A percentile compares a stretch with the other conserved stretches of the same genome.
Evolutionary conservation across 2,113 vertebrate species (phyloP).

Genomic region (Alethe castanea): DNA sequence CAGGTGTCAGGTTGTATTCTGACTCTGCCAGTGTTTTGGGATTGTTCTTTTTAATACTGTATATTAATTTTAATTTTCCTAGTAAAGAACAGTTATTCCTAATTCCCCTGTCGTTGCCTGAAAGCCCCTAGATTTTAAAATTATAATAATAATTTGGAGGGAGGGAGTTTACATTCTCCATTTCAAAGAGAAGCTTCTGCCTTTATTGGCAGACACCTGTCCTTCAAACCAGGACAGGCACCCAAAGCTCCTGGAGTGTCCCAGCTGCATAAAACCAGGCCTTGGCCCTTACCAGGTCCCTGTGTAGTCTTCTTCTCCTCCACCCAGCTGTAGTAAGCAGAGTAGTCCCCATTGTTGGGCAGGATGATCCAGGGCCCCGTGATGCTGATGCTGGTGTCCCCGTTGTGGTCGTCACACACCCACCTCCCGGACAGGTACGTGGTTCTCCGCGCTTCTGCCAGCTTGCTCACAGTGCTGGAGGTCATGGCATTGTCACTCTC

Average conservation of each 20-base stretch:
- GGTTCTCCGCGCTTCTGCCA: conserved; percentile 92
- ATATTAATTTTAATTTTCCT: no score
- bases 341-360: conserved; percentile 95
- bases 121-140: no score
- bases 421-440: conserved; percentile 96
- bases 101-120: no score
- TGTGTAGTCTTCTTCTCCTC: conserved; percentile 88
- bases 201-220: no score
- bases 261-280: not conserved
- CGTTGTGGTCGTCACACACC: conserved; percentile 97
- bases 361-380: conserved; percentile 87
- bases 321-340: conserved; percentile 93
- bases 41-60: no score
- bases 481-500: conserved; percentile 89
- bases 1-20: no score
- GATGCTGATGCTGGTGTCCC: conserved; percentile 96
- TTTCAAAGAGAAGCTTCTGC: no score
- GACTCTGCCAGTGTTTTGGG: no score
- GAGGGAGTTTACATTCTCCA: no score
- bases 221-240: not conserved
- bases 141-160: no score
- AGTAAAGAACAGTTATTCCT: no score
- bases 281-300: conserved; percentile 83
- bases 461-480: conserved; percentile 95
- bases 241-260: not conserved